Conservation (phyloP, 2,797 vertebrate genomes). For the Pygocentrus nattereri region DNA sequence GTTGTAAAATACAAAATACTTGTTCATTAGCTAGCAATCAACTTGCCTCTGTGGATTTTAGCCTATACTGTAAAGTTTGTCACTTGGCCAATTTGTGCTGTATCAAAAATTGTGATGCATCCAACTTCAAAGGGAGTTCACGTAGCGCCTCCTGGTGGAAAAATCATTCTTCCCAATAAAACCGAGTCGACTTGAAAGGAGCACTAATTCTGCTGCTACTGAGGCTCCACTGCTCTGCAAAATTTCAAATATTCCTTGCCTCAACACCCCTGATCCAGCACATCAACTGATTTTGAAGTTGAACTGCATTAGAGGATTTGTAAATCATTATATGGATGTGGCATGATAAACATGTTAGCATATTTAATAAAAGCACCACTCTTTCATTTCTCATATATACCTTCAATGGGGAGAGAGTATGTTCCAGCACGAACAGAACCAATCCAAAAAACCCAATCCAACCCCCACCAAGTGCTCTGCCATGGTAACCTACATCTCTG, state of each 20-base stretch:
- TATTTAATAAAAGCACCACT: conserved; percentile 16
- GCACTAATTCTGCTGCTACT: neutral
- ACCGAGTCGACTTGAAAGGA: neutral
- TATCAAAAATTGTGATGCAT: no score
- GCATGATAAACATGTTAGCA: neutral
- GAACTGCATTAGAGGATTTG: neutral
- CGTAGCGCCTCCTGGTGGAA: neutral
- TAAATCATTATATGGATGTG: neutral
- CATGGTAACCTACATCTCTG: no score
- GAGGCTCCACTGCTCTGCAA: neutral
- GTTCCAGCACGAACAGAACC: conserved; percentile 22
- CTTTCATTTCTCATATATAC: conserved; percentile 36
- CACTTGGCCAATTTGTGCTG: no score
- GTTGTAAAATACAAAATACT: no score
- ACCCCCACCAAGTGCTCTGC: no score
- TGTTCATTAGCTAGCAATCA: no score
- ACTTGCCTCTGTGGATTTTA: no score
- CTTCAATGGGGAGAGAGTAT: neutral
- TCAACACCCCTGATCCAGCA: neutral
- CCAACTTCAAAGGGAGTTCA: no score
- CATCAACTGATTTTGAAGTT: no score
- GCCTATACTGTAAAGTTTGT: no score
- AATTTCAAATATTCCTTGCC: neutral
- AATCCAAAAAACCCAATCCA: neutral
- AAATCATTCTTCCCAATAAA: neutral